Percentiles rank a stretch among this genome's conserved stretches.
Evolutionary conservation across 2,797 vertebrate genomes (phyloP).

Genomic region (Chiloscyllium punctatum): DNA sequence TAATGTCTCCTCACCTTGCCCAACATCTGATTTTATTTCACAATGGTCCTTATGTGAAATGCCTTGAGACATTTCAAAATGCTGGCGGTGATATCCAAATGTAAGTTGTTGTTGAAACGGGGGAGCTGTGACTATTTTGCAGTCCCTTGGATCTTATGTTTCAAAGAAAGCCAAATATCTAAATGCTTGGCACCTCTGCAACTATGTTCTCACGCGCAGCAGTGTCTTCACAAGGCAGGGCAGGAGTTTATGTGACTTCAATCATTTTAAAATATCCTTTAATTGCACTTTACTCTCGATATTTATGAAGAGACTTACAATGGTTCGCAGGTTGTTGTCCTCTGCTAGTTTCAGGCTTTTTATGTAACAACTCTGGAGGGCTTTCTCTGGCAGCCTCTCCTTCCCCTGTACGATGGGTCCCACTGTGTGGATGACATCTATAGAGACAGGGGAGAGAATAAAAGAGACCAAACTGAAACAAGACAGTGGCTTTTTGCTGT

Average conservation of each 20-base stretch:
- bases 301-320: slow-evolving; percentile 56
- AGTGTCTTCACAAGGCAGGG: background rate
- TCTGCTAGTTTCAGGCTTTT: slow-evolving; percentile 64
- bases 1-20: background rate
- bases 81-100: background rate
- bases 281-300: background rate
- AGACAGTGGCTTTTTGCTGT: background rate
- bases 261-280: too few species aligned
- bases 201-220: background rate
- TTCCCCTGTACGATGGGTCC: slow-evolving; percentile 69
- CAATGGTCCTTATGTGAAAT: background rate
- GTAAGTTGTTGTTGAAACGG: background rate
- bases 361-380: slow-evolving; percentile 70
- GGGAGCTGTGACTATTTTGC: background rate
- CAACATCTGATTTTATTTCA: background rate
- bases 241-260: background rate
- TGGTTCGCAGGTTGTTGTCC: slow-evolving; percentile 60
- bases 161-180: background rate
- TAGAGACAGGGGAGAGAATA: background rate
- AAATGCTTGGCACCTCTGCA: background rate
- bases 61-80: background rate
- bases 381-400: slow-evolving; percentile 61
- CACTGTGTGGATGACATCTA: slow-evolving; percentile 84
- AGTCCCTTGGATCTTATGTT: background rate
- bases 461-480: background rate